phyloP scores from a whole-genome alignment of 2,888 invertebrate species.

The Ecdyonurus torrentis region DNA sequence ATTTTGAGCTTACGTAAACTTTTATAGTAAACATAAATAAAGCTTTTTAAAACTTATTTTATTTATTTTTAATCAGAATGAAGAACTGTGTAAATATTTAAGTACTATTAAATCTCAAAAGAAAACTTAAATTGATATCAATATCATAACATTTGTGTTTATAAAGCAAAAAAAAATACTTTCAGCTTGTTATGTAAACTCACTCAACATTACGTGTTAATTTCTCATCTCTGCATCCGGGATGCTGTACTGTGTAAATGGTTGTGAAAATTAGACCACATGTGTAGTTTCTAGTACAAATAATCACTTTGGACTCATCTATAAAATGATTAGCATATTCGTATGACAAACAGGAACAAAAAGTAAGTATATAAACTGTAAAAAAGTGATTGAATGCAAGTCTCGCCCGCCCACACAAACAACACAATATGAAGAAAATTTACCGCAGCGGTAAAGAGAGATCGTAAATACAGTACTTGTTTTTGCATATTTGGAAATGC shows the following conservation, averaged over 20 bases:
- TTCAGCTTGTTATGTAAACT: not conserved
- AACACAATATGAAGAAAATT: not conserved
- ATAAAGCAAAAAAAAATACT: not conserved
- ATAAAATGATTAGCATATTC: not conserved
- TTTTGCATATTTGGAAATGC: no score
- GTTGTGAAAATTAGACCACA: conserved; percentile 13
- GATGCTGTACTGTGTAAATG: conserved; percentile 8
- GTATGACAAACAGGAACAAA: not conserved
- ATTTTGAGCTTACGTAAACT: no score
- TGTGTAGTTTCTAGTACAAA: conserved; percentile 14
- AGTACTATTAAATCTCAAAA: no score
- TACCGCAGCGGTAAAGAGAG: not conserved
- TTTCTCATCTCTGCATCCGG: conserved; percentile 9
- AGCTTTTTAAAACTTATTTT: no score
- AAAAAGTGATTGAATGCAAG: not conserved
- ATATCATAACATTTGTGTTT: no score
- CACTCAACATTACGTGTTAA: conserved; percentile 7
- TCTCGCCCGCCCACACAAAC: not conserved
- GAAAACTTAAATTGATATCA: no score
- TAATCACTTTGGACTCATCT: conserved; percentile 3
- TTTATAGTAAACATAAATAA: no score
- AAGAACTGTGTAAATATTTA: no score
- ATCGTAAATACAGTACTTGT: no score
- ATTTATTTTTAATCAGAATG: no score
- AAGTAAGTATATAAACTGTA: not conserved